A percentile compares a stretch with the other conserved stretches of the same genome.
phyloP scores from a whole-genome alignment of 2,113 vertebrate genomes.

The Acanthochromis polyacanthus region DNA sequence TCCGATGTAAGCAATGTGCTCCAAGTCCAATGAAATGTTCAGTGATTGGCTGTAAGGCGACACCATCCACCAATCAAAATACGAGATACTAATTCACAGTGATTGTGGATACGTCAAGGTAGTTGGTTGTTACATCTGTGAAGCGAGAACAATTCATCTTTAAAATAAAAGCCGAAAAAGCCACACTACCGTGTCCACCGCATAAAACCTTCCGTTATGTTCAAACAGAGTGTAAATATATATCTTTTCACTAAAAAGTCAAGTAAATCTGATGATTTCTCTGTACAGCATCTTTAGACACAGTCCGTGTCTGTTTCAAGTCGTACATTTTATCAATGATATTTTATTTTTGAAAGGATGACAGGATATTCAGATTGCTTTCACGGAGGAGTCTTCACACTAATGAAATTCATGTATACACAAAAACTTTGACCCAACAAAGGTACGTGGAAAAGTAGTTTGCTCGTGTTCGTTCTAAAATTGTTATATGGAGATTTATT shows the following conservation, averaged over 20 bases:
- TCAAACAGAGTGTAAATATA: neutral
- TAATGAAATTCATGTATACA: constrained; percentile 26
- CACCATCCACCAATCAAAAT: constrained; percentile 66
- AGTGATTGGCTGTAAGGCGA: constrained; percentile 60
- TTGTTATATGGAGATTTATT: neutral
- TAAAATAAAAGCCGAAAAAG: constrained; percentile 40
- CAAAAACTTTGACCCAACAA: constrained; percentile 38
- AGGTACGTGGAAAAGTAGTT: constrained; percentile 29
- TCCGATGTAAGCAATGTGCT: neutral
- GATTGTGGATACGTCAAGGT: neutral
- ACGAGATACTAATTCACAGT: constrained; percentile 20
- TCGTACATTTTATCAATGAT: neutral
- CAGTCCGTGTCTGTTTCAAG: neutral
- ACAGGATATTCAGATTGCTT: neutral
- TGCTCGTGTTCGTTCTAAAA: neutral
- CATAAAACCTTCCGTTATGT: neutral
- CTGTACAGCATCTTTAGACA: neutral
- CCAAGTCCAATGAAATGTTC: constrained; percentile 17
- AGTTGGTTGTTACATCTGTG: neutral
- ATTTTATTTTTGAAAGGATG: constrained; percentile 52
- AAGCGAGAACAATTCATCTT: neutral
- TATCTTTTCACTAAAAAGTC: neutral
- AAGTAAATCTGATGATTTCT: too few relatives aligned
- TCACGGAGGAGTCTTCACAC: neutral
- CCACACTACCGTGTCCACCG: neutral